Percentiles rank a stretch among this genome's conserved stretches.
Evolutionary conservation across 30 jellyfish, hydroid and myxozoan species (phyloP).

Genomic region (Pelagia noctiluca): DNA sequence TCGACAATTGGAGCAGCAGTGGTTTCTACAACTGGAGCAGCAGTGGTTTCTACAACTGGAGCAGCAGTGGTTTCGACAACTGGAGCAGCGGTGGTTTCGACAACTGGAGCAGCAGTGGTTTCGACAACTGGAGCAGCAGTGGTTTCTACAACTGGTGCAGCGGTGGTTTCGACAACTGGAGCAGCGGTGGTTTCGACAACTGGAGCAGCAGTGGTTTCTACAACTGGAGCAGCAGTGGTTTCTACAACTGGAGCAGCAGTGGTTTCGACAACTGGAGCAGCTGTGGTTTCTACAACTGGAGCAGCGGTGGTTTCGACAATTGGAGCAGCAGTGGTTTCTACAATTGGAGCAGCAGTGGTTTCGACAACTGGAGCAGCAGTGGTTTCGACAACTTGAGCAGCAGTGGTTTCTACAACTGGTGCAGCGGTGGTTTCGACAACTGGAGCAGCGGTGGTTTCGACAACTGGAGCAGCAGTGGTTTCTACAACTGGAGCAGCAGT

Average conservation of each 20-base stretch:
- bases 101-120: neutral
- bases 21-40: constrained; percentile 27
- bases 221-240: constrained; percentile 7
- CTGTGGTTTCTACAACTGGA: constrained; percentile 3
- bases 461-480: constrained; percentile 25
- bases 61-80: constrained; percentile 23
- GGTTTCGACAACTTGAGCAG: constrained; percentile 22
- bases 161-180: constrained; percentile 10
- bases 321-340: constrained; percentile 45
- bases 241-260: constrained; percentile 12
- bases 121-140: constrained; percentile 18
- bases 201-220: constrained; percentile 13
- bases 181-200: constrained; percentile 12
- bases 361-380: constrained; percentile 31
- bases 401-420: constrained; percentile 28
- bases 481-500: constrained; percentile 30
- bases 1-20: constrained; percentile 23
- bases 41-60: neutral
- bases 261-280: constrained; percentile 9
- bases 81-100: neutral
- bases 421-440: constrained; percentile 41
- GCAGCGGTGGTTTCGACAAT: neutral
- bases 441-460: constrained; percentile 23
- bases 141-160: constrained; percentile 19
- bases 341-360: constrained; percentile 33